Evolutionary conservation across 2,113 vertebrate species (phyloP).

Genomic region (Cyphomyrus discorhynchus): DNA sequence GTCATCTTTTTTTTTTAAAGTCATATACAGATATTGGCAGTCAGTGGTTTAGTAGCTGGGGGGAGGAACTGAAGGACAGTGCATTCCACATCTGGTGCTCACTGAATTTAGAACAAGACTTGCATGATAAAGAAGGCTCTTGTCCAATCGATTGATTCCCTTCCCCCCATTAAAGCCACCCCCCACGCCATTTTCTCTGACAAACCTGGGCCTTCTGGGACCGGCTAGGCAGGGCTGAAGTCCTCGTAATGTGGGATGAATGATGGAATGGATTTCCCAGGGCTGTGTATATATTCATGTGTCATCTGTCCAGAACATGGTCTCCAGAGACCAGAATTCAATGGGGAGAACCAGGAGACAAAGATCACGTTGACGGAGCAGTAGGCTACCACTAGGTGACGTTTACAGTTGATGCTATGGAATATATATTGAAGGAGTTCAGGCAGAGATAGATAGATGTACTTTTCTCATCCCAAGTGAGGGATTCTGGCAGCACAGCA

Average conservation of each 20-base stretch:
- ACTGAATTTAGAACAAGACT: neutral
- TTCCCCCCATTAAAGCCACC: conserved; percentile 12
- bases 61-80: neutral
- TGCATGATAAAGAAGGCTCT: neutral
- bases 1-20: neutral
- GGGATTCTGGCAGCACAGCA: neutral
- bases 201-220: conserved; percentile 12
- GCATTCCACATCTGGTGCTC: conserved; percentile 37
- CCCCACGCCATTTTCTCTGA: conserved; percentile 34
- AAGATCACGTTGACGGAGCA: neutral
- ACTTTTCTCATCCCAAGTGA: neutral
- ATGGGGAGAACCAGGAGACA: too few relatives aligned
- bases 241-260: conserved; percentile 49
- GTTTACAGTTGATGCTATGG: neutral
- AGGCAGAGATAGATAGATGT: neutral
- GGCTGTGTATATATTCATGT: neutral
- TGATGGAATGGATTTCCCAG: conserved; percentile 30
- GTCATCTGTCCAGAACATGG: neutral
- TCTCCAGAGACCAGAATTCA: neutral
- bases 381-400: neutral
- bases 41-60: neutral
- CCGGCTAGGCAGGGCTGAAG: conserved; percentile 36
- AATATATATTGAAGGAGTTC: neutral
- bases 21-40: neutral
- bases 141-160: neutral